Evolutionary conservation across 2,888 invertebrate genomes (phyloP), one percentile per base, ranked within the genome.

Genomic region (Drosophila villosipedis): DNA sequence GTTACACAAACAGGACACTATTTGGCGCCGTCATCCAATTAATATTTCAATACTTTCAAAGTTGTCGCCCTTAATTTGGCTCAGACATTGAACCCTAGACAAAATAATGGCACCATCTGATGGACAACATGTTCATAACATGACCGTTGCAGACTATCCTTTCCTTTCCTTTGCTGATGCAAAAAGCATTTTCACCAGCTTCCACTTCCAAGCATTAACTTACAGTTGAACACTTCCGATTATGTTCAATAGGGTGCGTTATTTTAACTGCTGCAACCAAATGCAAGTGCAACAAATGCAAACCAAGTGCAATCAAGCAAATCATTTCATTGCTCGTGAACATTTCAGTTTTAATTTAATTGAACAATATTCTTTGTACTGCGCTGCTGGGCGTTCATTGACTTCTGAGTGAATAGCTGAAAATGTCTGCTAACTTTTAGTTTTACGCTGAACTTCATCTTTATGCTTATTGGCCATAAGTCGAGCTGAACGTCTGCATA

Each of bases 381-480:
- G 14, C 14, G 35, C 35, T 14, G 37, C 16, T 2, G 16, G 60
- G 1, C 59, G 62, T 78, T 65, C 62, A 65, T 52, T 73, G 77
- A 73, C 73, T 73, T 31, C 3, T 30, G 30, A 0, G 0, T 5
- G 4, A 28, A n/a, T 33, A 43, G 41, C 7, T 25, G 19, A 5
- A n/a, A 50, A n/a, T 65, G 62, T 60, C 73, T 63, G 63, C 10
- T 33, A 78, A 78, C 73, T 78, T 77, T 68, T 31, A 10, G n/a
- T 35, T 33, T 41, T 47, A 64, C 31, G 52, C n/a, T 25, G 10
- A 68, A 64, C 49, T 64, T 72, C 54, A 64, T 50, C 43, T 52
- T 37, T 35, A 22, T 54, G n/a, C 4, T 39, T 4, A 39, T 39
- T 39, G 19, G n/a, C 37, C 3, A 5, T 6, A n/a, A 41, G n/a